Evolutionary conservation across 1,140 invertebrate species (phyloP).

Genomic region (Luehdorfia chinensis): DNA sequence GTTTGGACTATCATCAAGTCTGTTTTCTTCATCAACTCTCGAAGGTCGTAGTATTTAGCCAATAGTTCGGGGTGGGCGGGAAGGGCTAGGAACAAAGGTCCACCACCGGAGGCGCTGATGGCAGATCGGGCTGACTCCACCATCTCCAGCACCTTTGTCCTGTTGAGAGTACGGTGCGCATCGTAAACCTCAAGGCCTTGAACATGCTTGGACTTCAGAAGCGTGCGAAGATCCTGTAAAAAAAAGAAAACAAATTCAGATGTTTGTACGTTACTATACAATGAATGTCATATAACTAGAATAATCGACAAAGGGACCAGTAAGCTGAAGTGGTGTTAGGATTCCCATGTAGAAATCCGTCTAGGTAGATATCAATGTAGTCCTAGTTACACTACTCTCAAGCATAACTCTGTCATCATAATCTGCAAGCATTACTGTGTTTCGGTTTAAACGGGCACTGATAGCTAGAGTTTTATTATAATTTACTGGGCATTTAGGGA

Average conservation of each 20-base stretch:
- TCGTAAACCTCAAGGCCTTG: constrained; percentile 82
- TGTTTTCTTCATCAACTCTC: constrained; percentile 75
- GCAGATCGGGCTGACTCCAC: constrained; percentile 78
- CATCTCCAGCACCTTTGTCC: constrained; percentile 77
- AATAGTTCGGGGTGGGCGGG: constrained; percentile 80
- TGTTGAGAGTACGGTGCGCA: constrained; percentile 77
- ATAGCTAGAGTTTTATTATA: too few species aligned
- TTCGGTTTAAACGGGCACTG: too few species aligned
- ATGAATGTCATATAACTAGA: too few species aligned
- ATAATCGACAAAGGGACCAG: too few species aligned
- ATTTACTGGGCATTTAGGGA: too few species aligned
- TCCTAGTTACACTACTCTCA: too few species aligned
- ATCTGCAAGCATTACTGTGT: too few species aligned
- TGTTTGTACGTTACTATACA: too few species aligned
- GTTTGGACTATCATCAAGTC: constrained; percentile 84
- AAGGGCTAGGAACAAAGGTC: constrained; percentile 79
- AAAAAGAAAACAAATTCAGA: constrained; percentile 26
- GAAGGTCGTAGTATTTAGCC: constrained; percentile 84
- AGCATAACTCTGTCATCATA: too few species aligned
- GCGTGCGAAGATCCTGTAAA: constrained; percentile 72
- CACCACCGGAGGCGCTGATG: constrained; percentile 75
- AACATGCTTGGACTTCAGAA: constrained; percentile 76
- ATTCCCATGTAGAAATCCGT: too few species aligned
- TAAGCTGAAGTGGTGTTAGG: too few species aligned
- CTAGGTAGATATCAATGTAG: too few species aligned